Evolutionary conservation across 2,888 invertebrate species (phyloP), one percentile per base, ranked within the genome.

Genomic region (Allygus modestus): DNA sequence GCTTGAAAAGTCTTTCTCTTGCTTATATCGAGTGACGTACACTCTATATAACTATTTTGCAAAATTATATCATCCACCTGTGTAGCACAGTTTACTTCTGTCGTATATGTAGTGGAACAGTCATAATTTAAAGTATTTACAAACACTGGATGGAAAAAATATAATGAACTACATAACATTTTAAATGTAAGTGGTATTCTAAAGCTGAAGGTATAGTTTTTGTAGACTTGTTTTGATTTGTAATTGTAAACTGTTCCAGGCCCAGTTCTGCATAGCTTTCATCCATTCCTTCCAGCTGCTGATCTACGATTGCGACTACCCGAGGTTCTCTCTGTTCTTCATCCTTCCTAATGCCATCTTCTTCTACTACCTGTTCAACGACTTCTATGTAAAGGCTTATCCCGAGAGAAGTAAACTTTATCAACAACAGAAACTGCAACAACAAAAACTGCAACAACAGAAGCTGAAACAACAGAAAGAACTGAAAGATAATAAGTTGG

Each of bases 351-450:
- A 89, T 86, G 88, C 89, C 75, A 86, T 89, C 37, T 89, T 92
- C 87, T 92, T 92, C 89, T 91, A 92, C 87, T 88, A 91, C 84
- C 90, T 92, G 86, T 92, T 92, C 89, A 90, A 90, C 37, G 90
- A 92, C 87, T 92, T 92, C 89, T 92, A 92, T 89, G 88, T 89
- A 54, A 90, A 91, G 86, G 89, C 91, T 0, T 92, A 92, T 26
- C 79, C 79, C 9, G 51, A 79, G 33, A 79, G 58, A 17, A 73
- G 26, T 12, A 43, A 41, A 46, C 15, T 46, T 15, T 12, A 20
- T 20, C 75, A 46, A 28, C 23, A 41, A 15, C 43, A 77, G 28
- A 73, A 33, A 71, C 71, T 28, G 33, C 31, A 71, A n/a, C 31
- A 33, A 33, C 33, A 28, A 17, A 71, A n/a, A n/a, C 9, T 11